Base-by-base conservation (phyloP, 2,113 vertebrate genomes). In the Phalacrocorax brasilianus region DNA sequence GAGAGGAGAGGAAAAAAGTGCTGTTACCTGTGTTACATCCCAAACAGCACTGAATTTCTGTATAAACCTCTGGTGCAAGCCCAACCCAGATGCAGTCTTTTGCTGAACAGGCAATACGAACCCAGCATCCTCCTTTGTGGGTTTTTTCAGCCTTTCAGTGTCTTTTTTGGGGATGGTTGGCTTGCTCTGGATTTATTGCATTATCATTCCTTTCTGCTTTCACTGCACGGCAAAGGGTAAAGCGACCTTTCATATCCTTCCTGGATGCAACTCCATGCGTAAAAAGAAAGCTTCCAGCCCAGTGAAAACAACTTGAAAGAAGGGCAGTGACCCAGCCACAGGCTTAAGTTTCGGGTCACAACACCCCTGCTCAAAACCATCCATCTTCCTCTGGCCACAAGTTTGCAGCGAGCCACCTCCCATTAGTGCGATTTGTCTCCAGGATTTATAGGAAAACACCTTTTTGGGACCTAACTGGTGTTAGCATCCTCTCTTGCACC, bases 261-360 rank as follows among this genome's bases (percentile, higher is more conserved):
- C 87, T 96, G 78, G 81, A 95, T 92, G 81, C 53, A 95, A 87
- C 49, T 79, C 91, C 78, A 85, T 66, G 84, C 66, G 1, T 79
- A 95, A 95, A 81, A 95, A 95, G 81, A 95, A 96, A 95, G 84
- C 71, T 97, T 97, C 93, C 92, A 95, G 77, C 74, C 56, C 84
- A 85, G 61, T 89, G 89, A 89, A 96, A 97, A 97, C 94, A 94
- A 85, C 94, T 82, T 97, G 74, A 97, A 97, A 94, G 89, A 91
- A 92, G 74, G 32, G 89, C 95, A 96, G 78, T 92, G 95, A 97
- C 94, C 92, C 89, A 95, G 63, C 26, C 71, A 94, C 67, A 85
- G 89, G 70, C 84, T 95, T 93, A 94, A 88, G 89, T 95, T 97
- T 93, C 63, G 26, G 95, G 95, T 96, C 97, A 96, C 71, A 93